Evolutionary conservation across 1,140 invertebrate species (phyloP).

Genomic region (Drosophila prosaltans): DNA sequence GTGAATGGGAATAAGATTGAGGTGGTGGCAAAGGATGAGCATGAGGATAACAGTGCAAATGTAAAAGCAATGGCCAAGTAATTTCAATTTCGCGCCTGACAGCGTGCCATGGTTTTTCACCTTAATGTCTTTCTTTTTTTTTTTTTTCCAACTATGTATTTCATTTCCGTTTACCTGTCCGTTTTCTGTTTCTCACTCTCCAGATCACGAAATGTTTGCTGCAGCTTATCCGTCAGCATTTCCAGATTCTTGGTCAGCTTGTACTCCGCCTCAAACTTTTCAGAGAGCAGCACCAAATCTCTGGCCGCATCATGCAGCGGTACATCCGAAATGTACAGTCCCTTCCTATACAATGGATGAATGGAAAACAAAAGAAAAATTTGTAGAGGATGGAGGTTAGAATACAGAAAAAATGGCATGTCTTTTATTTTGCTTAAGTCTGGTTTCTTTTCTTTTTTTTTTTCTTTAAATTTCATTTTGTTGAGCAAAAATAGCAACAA

Average conservation of each 20-base stretch:
- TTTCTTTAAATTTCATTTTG: slow-evolving; percentile 44
- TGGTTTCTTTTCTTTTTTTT: background rate
- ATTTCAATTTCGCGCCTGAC: slow-evolving; percentile 79
- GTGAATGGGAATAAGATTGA: slow-evolving; percentile 6
- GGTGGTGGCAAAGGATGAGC: slow-evolving; percentile 22
- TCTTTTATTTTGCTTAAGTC: slow-evolving; percentile 68
- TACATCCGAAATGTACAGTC: slow-evolving; percentile 96
- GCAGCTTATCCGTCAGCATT: slow-evolving; percentile 97
- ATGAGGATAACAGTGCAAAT: slow-evolving; percentile 7
- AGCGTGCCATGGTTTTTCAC: slow-evolving; percentile 47
- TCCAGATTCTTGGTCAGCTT: slow-evolving; percentile 98
- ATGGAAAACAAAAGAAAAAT: slow-evolving; percentile 25
- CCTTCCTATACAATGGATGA: slow-evolving; percentile 85
- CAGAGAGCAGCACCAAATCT: slow-evolving; percentile 97
- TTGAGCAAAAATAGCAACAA: slow-evolving; percentile 22
- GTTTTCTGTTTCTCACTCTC: slow-evolving; percentile 98
- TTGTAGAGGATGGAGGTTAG: slow-evolving; percentile 7
- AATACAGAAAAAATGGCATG: slow-evolving; percentile 54
- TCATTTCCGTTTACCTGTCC: slow-evolving; percentile 88
- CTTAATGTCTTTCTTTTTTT: slow-evolving; percentile 50
- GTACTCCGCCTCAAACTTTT: slow-evolving; percentile 99
- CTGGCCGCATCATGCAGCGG: slow-evolving; percentile 98
- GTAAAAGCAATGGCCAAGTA: slow-evolving; percentile 63
- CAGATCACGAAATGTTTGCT: slow-evolving; percentile 96
- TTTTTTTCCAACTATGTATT: slow-evolving; percentile 4